These are phyloP conservation scores for Eupithecia centaureata DNA, from an alignment of 2,888 invertebrate genomes.

Conservation along the genomic window DNA sequence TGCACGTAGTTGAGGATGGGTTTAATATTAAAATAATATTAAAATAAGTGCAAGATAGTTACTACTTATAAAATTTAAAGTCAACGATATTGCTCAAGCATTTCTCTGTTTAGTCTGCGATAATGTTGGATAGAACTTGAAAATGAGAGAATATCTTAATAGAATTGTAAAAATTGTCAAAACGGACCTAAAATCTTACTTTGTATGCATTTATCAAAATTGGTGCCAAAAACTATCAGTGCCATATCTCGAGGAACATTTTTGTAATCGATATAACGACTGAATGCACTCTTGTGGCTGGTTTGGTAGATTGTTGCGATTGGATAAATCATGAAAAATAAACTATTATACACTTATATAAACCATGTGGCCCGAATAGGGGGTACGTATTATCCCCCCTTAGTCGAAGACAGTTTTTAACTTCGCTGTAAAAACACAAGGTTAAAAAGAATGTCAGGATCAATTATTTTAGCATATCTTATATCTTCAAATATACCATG, in stretches of 20 bases:
- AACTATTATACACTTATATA: too few species aligned
- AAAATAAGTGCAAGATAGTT: neutral
- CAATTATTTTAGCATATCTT: conserved; percentile 79
- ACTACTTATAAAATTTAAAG: neutral
- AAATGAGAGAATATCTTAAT: neutral
- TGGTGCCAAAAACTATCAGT: conserved; percentile 42
- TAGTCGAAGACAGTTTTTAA: neutral
- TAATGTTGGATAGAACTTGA: neutral
- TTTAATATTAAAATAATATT: neutral
- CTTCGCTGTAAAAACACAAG: conserved; percentile 11
- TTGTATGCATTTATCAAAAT: conserved; percentile 26
- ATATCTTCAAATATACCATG: conserved; percentile 69
- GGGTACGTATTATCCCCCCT: too few species aligned
- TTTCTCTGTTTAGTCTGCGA: neutral
- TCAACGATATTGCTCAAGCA: neutral
- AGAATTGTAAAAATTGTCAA: conserved; percentile 6
- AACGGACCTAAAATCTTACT: conserved; percentile 6
- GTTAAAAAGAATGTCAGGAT: conserved; percentile 50
- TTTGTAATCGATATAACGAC: conserved; percentile 13
- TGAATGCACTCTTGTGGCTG: conserved; percentile 38
- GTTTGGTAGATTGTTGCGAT: conserved; percentile 42
- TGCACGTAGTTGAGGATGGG: neutral
- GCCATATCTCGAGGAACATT: conserved; percentile 30
- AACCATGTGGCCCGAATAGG: conserved; percentile 37
- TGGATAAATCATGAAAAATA: neutral